phyloP scores from a whole-genome alignment of 2,888 invertebrate genomes.

The Ochropacha duplaris region DNA sequence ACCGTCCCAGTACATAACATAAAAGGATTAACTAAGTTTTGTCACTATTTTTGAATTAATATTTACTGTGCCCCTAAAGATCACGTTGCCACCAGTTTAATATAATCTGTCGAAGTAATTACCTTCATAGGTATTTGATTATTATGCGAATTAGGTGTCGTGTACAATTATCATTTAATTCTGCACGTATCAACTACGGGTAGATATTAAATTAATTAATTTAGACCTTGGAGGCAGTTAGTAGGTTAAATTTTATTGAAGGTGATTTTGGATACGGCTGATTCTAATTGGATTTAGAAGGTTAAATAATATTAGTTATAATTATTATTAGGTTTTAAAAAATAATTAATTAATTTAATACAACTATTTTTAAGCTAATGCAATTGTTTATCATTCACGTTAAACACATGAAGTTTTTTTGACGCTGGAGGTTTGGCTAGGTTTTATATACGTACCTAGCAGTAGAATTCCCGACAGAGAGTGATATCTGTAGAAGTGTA shows the following conservation, averaged over 20 bases:
- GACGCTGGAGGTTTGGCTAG: too few species aligned
- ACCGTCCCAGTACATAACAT: too few species aligned
- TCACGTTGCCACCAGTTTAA: constrained; percentile 21
- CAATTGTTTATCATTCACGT: too few species aligned
- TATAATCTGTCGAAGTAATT: constrained; percentile 35
- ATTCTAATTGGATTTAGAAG: background rate
- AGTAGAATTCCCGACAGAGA: too few species aligned
- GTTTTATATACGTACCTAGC: too few species aligned
- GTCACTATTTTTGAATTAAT: background rate
- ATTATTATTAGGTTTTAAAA: too few species aligned
- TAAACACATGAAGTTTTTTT: too few species aligned
- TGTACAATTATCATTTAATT: constrained; percentile 23
- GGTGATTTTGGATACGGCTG: background rate
- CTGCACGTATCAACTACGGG: background rate
- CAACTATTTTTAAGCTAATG: too few species aligned
- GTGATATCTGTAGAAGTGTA: too few species aligned
- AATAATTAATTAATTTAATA: too few species aligned
- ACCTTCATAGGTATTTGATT: constrained; percentile 33
- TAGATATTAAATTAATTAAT: constrained; percentile 3
- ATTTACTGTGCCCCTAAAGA: background rate
- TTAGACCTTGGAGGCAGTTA: background rate
- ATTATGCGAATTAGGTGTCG: constrained; percentile 29
- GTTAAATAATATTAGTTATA: background rate
- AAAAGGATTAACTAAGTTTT: too few species aligned
- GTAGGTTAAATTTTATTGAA: background rate